These are phyloP conservation scores for Dendrophyllia cribrosa DNA, from an alignment of 64 coral and sea anemone species.

Conservation along the genomic window DNA sequence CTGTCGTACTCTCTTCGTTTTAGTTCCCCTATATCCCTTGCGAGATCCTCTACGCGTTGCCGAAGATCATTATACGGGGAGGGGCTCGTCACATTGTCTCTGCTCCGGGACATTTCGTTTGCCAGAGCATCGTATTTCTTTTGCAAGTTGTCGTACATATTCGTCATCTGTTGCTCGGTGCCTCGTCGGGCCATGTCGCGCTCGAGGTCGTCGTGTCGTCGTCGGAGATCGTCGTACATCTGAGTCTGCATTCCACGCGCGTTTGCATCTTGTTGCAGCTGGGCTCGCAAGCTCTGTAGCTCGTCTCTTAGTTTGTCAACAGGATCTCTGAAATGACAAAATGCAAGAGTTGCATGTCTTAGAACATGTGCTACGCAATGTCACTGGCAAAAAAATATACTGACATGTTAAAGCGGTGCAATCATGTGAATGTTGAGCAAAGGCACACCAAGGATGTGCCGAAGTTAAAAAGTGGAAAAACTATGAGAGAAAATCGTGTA, in stretches of 20 bases:
- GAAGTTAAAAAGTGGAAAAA: no score
- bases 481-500: neutral
- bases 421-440: no score
- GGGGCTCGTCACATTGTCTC: constrained; percentile 38
- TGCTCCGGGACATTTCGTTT: constrained; percentile 39
- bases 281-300: constrained; percentile 64
- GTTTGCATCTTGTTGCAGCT: constrained; percentile 76
- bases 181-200: constrained; percentile 88
- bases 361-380: no score
- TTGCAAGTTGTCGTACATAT: constrained; percentile 84
- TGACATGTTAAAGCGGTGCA: no score
- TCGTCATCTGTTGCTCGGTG: constrained; percentile 91
- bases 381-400: no score
- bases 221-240: constrained; percentile 84
- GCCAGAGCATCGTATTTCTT: constrained; percentile 93
- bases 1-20: constrained; percentile 57
- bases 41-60: constrained; percentile 79
- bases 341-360: neutral
- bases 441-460: no score
- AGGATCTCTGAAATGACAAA: constrained; percentile 59
- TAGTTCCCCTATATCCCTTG: constrained; percentile 63
- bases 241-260: constrained; percentile 82
- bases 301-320: constrained; percentile 80
- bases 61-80: constrained; percentile 69
- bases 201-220: constrained; percentile 88